Conservation (phyloP, 2,888 invertebrate genomes). For the Aphidoletes aphidimyza region DNA sequence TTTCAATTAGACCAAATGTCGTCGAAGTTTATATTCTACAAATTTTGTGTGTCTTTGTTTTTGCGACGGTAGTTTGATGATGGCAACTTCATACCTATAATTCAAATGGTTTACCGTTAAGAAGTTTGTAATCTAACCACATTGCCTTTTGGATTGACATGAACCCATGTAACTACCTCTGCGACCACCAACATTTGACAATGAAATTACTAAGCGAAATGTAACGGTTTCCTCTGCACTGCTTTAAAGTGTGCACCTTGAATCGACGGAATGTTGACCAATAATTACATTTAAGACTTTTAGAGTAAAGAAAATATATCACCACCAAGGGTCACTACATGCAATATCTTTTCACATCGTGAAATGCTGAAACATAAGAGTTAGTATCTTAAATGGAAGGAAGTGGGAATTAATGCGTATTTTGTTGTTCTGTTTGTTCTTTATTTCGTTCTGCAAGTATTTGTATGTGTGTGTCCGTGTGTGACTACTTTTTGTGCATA, state of each 20-base stretch:
- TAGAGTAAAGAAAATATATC: slow-evolving; percentile 9
- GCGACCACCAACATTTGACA: slow-evolving; percentile 1
- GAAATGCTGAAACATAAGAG: background rate
- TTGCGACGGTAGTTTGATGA: background rate
- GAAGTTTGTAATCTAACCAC: too few species aligned
- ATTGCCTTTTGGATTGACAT: background rate
- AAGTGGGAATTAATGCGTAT: too few species aligned
- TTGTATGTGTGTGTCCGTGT: too few species aligned
- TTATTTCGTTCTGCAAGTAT: background rate
- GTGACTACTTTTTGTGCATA: too few species aligned
- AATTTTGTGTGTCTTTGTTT: background rate
- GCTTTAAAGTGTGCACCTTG: background rate
- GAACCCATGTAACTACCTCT: background rate
- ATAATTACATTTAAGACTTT: slow-evolving; percentile 1
- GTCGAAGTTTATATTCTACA: background rate
- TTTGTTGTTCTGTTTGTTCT: too few species aligned
- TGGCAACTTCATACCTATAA: background rate
- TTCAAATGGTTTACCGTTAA: background rate
- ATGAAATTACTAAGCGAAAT: background rate
- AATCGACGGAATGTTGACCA: background rate
- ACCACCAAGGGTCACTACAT: background rate
- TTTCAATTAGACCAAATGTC: background rate
- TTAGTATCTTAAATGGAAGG: too few species aligned
- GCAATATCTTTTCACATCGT: too few species aligned
- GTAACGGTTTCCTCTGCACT: background rate